Evolutionary conservation across 2,113 vertebrate species (phyloP).

Genomic region (Rousettus leschenaultii): DNA sequence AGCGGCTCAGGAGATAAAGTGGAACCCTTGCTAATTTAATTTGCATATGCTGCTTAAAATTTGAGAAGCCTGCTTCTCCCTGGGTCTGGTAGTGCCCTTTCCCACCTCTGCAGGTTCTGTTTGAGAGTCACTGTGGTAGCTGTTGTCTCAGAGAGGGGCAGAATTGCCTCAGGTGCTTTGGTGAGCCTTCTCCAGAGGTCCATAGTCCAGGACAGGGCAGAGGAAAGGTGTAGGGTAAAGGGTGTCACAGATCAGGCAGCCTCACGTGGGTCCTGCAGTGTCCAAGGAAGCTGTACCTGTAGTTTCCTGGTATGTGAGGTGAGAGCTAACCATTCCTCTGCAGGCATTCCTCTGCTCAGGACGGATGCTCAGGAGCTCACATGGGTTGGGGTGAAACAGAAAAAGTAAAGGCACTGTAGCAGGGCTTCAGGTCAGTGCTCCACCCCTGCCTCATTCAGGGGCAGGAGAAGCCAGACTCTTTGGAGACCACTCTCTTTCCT

Average conservation of each 20-base stretch:
- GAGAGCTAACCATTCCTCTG: background rate
- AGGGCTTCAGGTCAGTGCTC: background rate
- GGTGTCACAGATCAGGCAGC: no score
- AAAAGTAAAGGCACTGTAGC: background rate
- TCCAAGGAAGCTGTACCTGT: accelerated
- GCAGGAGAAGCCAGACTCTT: background rate
- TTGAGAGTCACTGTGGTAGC: background rate
- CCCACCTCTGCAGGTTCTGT: background rate
- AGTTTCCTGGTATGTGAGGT: background rate
- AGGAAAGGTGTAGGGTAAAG: background rate
- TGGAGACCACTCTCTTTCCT: background rate
- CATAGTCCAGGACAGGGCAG: background rate
- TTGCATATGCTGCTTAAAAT: slow-evolving; percentile 64
- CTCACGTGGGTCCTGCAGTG: background rate
- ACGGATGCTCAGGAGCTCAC: no score
- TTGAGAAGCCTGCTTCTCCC: background rate
- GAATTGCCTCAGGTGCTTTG: background rate
- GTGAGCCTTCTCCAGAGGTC: background rate
- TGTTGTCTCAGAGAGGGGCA: background rate
- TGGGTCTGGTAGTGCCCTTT: background rate
- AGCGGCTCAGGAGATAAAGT: slow-evolving; percentile 59
- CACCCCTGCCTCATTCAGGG: background rate
- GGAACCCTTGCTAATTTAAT: slow-evolving; percentile 64
- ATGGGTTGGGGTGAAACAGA: no score
- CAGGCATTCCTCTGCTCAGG: background rate